Evolutionary conservation across 2,113 vertebrate species (phyloP).

Genomic region (Platycercus adscitus): DNA sequence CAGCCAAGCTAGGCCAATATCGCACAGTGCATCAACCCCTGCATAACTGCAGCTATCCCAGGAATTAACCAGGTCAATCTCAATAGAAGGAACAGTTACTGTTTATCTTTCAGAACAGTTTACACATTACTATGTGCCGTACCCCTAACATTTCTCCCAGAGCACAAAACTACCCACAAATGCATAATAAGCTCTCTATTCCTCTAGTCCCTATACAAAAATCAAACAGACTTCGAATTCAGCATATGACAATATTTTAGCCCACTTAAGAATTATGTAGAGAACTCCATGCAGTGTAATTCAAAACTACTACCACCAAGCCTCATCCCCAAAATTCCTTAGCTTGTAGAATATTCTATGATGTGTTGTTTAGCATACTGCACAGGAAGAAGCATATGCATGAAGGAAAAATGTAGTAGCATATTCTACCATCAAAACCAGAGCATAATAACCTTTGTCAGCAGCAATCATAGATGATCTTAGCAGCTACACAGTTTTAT

Average conservation of each 20-base stretch:
- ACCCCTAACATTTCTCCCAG: background rate
- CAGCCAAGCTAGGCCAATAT: background rate
- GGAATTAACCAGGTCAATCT: background rate
- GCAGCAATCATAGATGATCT: background rate
- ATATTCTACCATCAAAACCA: background rate
- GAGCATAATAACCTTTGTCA: background rate
- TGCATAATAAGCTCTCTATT: background rate
- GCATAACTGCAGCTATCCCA: background rate
- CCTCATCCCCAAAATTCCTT: background rate
- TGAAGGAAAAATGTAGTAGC: background rate
- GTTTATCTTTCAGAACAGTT: background rate
- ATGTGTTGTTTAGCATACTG: background rate
- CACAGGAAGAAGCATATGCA: background rate
- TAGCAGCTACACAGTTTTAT: background rate
- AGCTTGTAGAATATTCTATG: background rate
- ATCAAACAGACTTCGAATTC: background rate
- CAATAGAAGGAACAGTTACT: background rate
- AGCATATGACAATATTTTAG: background rate
- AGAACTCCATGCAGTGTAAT: background rate
- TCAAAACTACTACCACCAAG: background rate
- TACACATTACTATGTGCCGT: accelerated
- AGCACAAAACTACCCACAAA: background rate
- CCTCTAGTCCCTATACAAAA: background rate
- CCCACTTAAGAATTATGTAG: background rate
- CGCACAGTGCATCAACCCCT: background rate